Evolutionary conservation across 2,797 vertebrate species (phyloP), one percentile per base, ranked within the genome.

Genomic region (Artibeus jamaicensis): DNA sequence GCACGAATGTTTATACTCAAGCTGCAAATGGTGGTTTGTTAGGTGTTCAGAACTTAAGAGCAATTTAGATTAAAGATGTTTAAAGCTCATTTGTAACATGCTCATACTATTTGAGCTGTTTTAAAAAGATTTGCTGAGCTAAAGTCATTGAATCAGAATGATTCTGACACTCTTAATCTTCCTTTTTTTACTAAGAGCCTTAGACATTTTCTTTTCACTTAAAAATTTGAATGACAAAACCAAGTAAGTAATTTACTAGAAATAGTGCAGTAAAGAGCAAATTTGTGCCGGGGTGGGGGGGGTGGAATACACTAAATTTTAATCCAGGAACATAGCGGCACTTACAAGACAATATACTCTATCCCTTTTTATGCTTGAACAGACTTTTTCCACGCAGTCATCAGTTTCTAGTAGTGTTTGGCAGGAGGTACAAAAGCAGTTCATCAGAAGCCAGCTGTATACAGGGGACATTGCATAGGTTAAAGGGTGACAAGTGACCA

Each of bases 11-110:
- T 98, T 98, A 96, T 78, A 86, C 97, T 97, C 92, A 89, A 94
- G 68, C 93, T 97, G 94, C 97, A 97, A 97, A 98, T 97, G 96
- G 85, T 92, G 97, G 93, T 95, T 97, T 97, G 81, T 92, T 98
- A 97, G 98, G 97, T 98, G 97, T 96, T 97, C 90, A 94, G 81
- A 98, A 98, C 97, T 97, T 97, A 97, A 96, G 55, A 96, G 92
- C 94, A 96, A 98, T 98, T 98, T 97, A 97, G 95, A 96, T 98
- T 98, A 98, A 98, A 97, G 67, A 14, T 96, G 96, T 93, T 98
- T 98, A 97, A 98, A 96, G 84, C 95, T 98, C 95, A 96, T 98
- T 98, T 98, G 90, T 97, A 96, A 96, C 97, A 91, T 94, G 97
- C 92, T 97, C 94, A 95, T 97, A 96, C 89, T 95, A 93, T 96